A percentile compares a stretch with the other conserved stretches of the same genome.
Conservation (phyloP, 2,113 vertebrate species). For the Engraulis encrasicolus region DNA sequence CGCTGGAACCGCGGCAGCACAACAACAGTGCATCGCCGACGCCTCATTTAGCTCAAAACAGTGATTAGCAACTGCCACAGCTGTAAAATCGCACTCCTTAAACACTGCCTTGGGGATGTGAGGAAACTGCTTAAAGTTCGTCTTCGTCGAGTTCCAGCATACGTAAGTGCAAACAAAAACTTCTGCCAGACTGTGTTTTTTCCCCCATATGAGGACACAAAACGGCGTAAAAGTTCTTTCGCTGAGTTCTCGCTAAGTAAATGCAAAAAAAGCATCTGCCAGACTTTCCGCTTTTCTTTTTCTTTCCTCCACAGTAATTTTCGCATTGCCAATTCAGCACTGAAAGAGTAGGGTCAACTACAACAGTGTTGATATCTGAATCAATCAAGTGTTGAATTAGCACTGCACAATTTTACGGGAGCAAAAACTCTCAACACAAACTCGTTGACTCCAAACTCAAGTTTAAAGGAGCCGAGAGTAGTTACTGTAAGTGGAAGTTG, state of each 20-base stretch:
- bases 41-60: background rate
- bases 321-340: too few species aligned
- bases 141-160: background rate
- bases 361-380: too few species aligned
- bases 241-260: background rate
- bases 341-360: too few species aligned
- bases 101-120: background rate
- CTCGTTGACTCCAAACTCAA: background rate
- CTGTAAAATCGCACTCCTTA: background rate
- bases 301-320: too few species aligned
- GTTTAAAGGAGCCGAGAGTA: background rate
- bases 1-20: background rate
- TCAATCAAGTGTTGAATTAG: too few species aligned
- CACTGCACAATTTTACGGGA: background rate
- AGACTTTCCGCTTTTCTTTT: background rate
- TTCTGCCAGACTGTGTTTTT: too few species aligned
- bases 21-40: background rate
- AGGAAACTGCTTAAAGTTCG: background rate
- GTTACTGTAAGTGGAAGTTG: background rate
- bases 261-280: background rate
- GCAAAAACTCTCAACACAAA: background rate
- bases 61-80: background rate
- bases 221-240: background rate
- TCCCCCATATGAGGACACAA: too few species aligned
- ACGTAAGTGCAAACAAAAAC: too few species aligned